Conservation (phyloP, 2,888 invertebrate species). For the Sipha maydis region DNA sequence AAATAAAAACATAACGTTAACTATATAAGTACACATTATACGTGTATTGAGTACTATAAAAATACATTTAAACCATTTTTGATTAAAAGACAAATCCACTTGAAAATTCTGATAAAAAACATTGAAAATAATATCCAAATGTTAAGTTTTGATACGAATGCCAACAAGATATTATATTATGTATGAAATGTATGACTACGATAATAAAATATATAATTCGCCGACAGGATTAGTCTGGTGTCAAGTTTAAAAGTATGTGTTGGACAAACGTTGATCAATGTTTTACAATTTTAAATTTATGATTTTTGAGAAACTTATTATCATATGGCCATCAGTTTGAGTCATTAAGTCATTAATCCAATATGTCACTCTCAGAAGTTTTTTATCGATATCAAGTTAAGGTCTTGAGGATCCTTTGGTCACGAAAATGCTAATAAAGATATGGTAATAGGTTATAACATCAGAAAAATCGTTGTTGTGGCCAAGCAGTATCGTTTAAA, state of each 20-base stretch:
- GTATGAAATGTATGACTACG: neutral
- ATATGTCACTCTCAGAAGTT: slow-evolving; percentile 19
- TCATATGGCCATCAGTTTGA: neutral
- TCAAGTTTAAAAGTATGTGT: neutral
- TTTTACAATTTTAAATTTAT: neutral
- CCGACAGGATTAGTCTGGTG: neutral
- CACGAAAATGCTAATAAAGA: neutral
- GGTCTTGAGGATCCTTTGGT: slow-evolving; percentile 2
- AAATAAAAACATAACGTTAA: too few species aligned
- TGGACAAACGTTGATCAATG: neutral
- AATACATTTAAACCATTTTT: too few species aligned
- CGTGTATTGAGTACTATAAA: too few species aligned
- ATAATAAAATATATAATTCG: neutral
- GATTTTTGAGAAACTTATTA: neutral
- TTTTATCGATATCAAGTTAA: neutral
- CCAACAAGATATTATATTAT: neutral
- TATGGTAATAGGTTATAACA: neutral
- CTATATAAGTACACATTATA: too few species aligned
- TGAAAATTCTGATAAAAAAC: neutral
- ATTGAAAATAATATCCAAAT: neutral
- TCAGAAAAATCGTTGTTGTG: too few species aligned
- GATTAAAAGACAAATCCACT: too few species aligned
- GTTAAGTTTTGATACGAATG: neutral
- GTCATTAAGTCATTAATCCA: neutral
- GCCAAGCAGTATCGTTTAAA: neutral